These are phyloP conservation scores for Pyrgus malvae DNA, from an alignment of 2,888 invertebrate species.

Conservation along the genomic window DNA sequence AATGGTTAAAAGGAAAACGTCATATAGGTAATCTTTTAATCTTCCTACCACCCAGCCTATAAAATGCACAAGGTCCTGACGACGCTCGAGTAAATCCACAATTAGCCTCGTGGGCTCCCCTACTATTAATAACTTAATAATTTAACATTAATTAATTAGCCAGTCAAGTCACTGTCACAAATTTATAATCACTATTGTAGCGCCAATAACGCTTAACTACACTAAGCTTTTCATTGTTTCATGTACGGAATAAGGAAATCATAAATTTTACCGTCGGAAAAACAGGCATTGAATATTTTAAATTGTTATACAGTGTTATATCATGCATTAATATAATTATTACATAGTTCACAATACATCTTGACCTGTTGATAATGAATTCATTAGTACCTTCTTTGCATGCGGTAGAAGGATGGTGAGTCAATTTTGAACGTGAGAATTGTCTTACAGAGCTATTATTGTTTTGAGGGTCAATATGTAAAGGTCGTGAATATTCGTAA, in stretches of 20 bases:
- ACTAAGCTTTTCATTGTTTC: neutral
- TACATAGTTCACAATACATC: neutral
- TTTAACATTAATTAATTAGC: no score
- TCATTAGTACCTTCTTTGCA: neutral
- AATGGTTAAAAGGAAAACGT: no score
- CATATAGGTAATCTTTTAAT: no score
- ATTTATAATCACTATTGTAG: no score
- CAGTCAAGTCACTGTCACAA: no score
- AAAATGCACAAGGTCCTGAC: no score
- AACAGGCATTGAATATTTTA: neutral
- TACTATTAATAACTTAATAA: no score
- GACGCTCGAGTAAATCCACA: no score
- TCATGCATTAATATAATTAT: neutral
- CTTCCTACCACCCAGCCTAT: no score
- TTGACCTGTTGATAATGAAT: conserved; percentile 9
- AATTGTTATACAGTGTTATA: neutral
- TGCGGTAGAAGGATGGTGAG: conserved; percentile 28
- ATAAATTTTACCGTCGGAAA: neutral
- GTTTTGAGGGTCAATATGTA: conserved; percentile 57
- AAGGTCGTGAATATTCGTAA: conserved; percentile 29
- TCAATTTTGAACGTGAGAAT: conserved; percentile 58
- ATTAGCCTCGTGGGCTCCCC: no score
- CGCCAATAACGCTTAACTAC: neutral
- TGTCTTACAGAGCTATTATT: conserved; percentile 59
- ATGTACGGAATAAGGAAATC: neutral